A percentile compares a stretch with the other conserved stretches of the same genome.
These are phyloP conservation scores for Acrocephalus arundinaceus DNA, from an alignment of 2,113 vertebrate species.

Conservation along the genomic window DNA sequence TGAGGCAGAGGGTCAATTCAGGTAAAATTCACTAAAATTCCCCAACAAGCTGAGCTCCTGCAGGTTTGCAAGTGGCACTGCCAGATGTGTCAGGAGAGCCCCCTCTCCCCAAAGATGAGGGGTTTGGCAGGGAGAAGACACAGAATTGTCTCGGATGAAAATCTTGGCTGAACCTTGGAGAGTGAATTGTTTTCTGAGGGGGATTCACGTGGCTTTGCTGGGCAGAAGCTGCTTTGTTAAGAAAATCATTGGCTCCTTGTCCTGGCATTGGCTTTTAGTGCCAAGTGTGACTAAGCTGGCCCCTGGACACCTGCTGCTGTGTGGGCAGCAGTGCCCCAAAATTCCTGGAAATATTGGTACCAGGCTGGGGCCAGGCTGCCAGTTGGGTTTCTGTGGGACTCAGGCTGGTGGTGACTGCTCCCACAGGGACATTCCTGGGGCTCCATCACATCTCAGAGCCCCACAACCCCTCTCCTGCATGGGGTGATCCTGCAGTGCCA, in stretches of 20 bases:
- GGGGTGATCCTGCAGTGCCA: background rate
- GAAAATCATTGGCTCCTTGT: background rate
- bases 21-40: background rate
- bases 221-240: background rate
- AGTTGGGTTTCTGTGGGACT: fast-evolving
- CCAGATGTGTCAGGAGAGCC: background rate
- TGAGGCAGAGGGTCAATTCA: background rate
- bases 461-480: fast-evolving
- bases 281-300: background rate
- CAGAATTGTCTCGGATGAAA: fast-evolving
- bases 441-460: background rate
- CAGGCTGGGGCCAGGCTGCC: background rate
- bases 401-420: background rate
- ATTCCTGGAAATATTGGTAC: background rate
- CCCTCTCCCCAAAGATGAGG: fast-evolving
- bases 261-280: background rate
- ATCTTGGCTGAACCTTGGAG: fast-evolving
- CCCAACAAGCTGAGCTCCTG: background rate
- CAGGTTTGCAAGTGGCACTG: fast-evolving
- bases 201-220: fast-evolving
- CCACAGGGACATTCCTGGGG: fast-evolving
- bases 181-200: background rate
- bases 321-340: fast-evolving
- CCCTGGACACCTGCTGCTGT: background rate
- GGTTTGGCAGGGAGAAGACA: background rate